Evolutionary conservation across 2,797 vertebrate genomes (phyloP), one percentile per base, ranked within the genome.

Genomic region (Pelochelys cantorii): DNA sequence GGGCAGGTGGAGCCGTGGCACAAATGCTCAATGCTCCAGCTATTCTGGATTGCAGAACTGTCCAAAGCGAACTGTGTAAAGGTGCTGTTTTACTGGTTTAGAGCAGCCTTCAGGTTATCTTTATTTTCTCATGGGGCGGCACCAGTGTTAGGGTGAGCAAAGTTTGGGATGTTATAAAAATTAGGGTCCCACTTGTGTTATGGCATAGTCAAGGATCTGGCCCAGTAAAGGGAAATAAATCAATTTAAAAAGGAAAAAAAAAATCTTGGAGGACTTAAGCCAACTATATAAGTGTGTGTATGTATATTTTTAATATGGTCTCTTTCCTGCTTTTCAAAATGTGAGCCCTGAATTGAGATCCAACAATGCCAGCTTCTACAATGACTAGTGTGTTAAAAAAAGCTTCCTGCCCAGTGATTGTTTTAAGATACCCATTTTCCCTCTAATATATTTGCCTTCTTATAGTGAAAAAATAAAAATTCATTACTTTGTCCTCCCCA

Each of bases 401-500:
- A 91, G 87, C 10, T 29, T 88, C 42, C 68, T 90, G 94, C 57
- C 2, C 68, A 59, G 75, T 1, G 60, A 57, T 5, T 34, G 25
- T 65, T 82, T 74, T 81, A 92, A 53, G 54, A 90, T 93, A 82
- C 34, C 1, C 17, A 57, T 95, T 93, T 54, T 81, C 83, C 85
- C 65, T 89, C 90, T 93, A 94, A 93, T 94, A 94, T 95, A 97
- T 95, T 95, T 96, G 53, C 68, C 54, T 96, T 57, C 84, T 97
- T 95, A 96, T 2, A 93, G 77, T 84, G 87, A 88, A 89, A 96
- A 95, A 96, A 92, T 83, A 92, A 90, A 95, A 85, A 93, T 87
- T 31, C 81, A 92, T 96, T 95, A 85, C 31, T 94, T 94, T 96
- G 62, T 96, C 95, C 92, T 97, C 95, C 95, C 89, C 42, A 96